Evolutionary conservation across 2,797 vertebrate species (phyloP).

Genomic region (Harpagifer antarcticus): DNA sequence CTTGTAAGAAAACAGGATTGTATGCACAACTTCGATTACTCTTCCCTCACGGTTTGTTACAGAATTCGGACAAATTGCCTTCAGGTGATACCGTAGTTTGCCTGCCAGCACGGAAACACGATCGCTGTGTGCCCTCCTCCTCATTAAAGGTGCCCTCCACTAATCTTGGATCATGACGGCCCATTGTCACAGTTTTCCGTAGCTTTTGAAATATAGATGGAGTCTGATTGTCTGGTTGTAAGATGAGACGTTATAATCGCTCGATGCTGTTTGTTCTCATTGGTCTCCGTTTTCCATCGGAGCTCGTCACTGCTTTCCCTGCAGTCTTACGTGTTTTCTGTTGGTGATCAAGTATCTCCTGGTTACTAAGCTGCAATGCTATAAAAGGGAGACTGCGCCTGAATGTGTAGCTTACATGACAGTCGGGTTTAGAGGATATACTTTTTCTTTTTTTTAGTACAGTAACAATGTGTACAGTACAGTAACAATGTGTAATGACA

Average conservation of each 20-base stretch:
- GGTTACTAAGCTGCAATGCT: conserved; percentile 34
- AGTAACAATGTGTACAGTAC: not conserved
- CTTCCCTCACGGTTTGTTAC: conserved; percentile 40
- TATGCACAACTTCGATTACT: conserved; percentile 33
- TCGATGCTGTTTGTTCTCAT: conserved; percentile 68
- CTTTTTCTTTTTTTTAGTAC: not conserved
- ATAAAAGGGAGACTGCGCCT: conserved; percentile 28
- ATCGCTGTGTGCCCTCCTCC: conserved; percentile 43
- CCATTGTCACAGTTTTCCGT: conserved; percentile 79
- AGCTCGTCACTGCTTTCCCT: conserved; percentile 56
- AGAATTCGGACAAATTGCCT: conserved; percentile 58
- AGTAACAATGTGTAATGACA: not conserved
- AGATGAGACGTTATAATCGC: conserved; percentile 70
- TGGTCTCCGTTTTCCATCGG: conserved; percentile 66
- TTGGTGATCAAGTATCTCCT: conserved; percentile 63
- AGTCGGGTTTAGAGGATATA: not conserved
- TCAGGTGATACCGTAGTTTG: conserved; percentile 40
- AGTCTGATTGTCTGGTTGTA: conserved; percentile 77
- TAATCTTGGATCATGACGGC: conserved; percentile 72
- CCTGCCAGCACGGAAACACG: conserved; percentile 47
- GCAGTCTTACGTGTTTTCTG: conserved; percentile 53
- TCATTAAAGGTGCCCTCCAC: conserved; percentile 70
- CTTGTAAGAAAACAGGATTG: conserved; percentile 3
- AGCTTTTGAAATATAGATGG: conserved; percentile 82
- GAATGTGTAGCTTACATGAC: not conserved